A percentile compares a stretch with the other conserved stretches of the same genome.
phyloP scores from a whole-genome alignment of 2,113 vertebrate species.

The Silurus meridionalis region DNA sequence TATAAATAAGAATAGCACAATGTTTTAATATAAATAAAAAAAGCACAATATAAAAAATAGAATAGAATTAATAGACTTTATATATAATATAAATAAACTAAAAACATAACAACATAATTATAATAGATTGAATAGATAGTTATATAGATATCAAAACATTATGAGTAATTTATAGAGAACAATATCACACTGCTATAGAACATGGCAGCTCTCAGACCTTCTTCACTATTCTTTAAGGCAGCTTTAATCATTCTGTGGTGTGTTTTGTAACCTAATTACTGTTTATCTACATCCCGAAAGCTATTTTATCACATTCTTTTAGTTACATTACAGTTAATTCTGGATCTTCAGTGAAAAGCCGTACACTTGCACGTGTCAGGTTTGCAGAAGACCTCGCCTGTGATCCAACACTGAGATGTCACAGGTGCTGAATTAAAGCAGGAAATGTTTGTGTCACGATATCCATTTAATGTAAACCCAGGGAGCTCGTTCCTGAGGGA shows the following conservation, averaged over 20 bases:
- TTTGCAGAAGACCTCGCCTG: not conserved
- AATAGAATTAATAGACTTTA: too few relatives aligned
- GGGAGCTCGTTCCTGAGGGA: not conserved
- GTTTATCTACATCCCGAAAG: not conserved
- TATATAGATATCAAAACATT: too few relatives aligned
- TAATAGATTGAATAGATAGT: too few relatives aligned
- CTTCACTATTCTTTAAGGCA: not conserved
- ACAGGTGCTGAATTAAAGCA: not conserved
- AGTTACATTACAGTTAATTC: not conserved
- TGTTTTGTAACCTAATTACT: not conserved
- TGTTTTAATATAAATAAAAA: too few relatives aligned
- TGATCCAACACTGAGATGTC: not conserved
- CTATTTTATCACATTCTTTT: not conserved
- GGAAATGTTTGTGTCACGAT: not conserved
- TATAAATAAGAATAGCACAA: too few relatives aligned
- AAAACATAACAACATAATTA: too few relatives aligned
- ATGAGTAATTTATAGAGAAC: too few relatives aligned
- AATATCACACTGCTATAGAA: too few relatives aligned
- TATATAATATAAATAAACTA: too few relatives aligned
- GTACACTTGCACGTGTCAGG: not conserved
- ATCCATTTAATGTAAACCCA: constrained; percentile 24
- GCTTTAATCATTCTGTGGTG: not conserved
- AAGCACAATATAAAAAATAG: too few relatives aligned
- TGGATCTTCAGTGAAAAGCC: not conserved
- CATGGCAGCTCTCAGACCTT: not conserved